Base-by-base conservation (phyloP, 2,888 invertebrate genomes). In the Xestia c-nigrum region DNA sequence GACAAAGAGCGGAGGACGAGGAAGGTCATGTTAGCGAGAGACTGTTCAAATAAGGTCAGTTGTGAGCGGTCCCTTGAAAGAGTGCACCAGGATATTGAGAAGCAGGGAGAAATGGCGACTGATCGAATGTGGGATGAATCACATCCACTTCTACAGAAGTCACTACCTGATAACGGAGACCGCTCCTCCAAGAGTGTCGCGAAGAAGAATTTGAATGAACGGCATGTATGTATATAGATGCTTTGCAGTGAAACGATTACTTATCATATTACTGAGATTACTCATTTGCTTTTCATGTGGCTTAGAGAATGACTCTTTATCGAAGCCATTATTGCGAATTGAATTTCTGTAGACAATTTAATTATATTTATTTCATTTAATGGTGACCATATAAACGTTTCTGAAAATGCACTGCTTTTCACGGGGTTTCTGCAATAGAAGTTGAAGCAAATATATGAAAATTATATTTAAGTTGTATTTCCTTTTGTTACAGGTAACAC, bases 401-500 rank as follows among this genome's bases (percentile, higher is more conserved):
- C n/a, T 4, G 55, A n/a, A 5, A n/a, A n/a, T n/a, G n/a, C 24
- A 57, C 14, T 24, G n/a, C n/a, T 55, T 55, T 55, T 57, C 6
- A 9, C 14, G 14, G 6, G 24, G 24, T 57, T 14, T 57, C 12
- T 5, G 24, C 2, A 47, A 7, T 12, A 57, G n/a, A 57, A 24
- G 24, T 57, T 14, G 2, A 16, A 57, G 57, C 31, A 31, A 31
- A 31, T 14, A 31, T 16, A 7, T 31, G 57, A 59, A 71, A 47
- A 38, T 47, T 7, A n/a, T 46, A 43, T 14, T 50, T 16, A 57
- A 43, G 7, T 10, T 38, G 16, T 57, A 14, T 57, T 52, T 50
- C 1, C 1, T 59, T 69, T 55, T 65, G 50, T 81, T 81, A 38
- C 81, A 81, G 81, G 81, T 81, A 81, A 72, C 14, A 64, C 14